phyloP scores from a whole-genome alignment of 2,113 vertebrate genomes.

The Quiscalus mexicanus region DNA sequence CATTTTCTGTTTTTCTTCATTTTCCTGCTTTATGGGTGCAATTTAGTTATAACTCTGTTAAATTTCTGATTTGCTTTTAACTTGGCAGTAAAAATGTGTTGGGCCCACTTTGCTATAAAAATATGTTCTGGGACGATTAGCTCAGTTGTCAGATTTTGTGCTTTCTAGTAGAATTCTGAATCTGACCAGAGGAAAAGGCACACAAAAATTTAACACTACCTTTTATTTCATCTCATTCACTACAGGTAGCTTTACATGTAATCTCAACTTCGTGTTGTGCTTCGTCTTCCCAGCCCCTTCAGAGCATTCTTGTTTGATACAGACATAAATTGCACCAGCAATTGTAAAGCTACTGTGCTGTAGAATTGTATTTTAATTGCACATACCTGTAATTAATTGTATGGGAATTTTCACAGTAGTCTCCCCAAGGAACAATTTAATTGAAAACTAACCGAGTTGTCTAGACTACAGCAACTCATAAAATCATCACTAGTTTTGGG shows the following conservation, averaged over 20 bases:
- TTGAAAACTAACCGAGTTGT: constrained; percentile 73
- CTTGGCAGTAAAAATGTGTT: neutral
- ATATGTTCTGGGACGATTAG: neutral
- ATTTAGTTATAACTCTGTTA: neutral
- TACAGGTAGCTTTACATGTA: neutral
- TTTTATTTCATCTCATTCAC: neutral
- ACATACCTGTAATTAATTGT: constrained; percentile 67
- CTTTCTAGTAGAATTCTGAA: neutral
- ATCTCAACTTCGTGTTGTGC: neutral
- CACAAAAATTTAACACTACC: neutral
- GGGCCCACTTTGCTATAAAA: neutral
- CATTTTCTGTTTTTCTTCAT: neutral
- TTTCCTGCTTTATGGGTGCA: neutral
- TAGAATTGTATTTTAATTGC: constrained; percentile 57
- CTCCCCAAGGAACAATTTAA: constrained; percentile 70
- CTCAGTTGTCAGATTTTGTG: neutral
- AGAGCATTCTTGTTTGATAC: constrained; percentile 46
- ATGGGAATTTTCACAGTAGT: constrained; percentile 70
- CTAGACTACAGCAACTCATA: constrained; percentile 71
- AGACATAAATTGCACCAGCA: neutral
- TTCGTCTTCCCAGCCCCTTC: neutral
- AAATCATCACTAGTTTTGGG: constrained; percentile 73
- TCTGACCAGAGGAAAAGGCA: neutral
- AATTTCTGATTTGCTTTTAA: constrained; percentile 14
- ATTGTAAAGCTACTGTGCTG: constrained; percentile 26